phyloP scores from a whole-genome alignment of 2,797 vertebrate genomes.

The Graptemys geographica region DNA sequence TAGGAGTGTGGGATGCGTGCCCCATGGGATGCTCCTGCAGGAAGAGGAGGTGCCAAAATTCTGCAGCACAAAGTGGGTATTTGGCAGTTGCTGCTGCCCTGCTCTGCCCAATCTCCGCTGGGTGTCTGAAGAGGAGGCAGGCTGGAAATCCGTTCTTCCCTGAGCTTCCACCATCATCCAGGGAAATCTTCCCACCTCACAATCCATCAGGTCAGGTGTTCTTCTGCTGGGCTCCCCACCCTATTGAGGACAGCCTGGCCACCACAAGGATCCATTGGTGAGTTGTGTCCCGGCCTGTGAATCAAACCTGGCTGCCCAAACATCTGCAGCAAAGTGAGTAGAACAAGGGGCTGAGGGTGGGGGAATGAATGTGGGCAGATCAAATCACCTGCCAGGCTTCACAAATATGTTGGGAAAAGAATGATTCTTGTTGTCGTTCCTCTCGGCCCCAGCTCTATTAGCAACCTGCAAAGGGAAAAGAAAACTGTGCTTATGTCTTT shows the following conservation, averaged over 20 bases:
- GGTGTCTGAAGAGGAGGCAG: not conserved
- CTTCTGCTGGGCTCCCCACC: not conserved
- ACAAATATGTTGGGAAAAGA: not conserved
- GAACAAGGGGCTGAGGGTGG: no score
- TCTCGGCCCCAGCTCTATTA: not conserved
- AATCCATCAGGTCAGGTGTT: not conserved
- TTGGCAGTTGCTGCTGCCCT: not conserved
- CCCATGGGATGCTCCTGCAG: no score
- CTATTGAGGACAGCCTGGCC: not conserved
- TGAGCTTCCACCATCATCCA: not conserved
- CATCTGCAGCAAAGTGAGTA: no score
- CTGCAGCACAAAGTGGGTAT: no score
- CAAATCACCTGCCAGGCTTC: no score
- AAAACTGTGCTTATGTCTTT: no score
- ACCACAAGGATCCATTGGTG: no score
- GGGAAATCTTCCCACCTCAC: not conserved
- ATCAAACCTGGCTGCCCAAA: no score
- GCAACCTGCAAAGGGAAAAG: no score
- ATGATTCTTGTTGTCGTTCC: not conserved
- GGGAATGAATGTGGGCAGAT: no score
- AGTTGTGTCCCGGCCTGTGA: no score
- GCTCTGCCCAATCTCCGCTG: not conserved
- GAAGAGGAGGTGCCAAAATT: not conserved
- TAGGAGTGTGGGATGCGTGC: not conserved
- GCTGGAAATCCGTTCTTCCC: not conserved